phyloP scores from a whole-genome alignment of 1,140 invertebrate species.

The Cydia strobilella region DNA sequence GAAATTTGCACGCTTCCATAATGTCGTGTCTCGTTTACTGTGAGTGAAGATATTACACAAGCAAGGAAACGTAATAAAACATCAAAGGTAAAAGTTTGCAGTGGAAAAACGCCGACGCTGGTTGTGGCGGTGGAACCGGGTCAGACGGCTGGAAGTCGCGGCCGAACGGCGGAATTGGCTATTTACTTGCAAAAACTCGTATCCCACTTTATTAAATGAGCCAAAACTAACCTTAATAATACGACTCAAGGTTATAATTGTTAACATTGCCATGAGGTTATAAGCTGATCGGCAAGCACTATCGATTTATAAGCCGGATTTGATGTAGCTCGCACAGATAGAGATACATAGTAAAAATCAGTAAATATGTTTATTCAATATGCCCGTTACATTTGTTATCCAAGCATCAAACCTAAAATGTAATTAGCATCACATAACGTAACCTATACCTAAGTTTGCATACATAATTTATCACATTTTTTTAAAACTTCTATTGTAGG shows the following conservation, averaged over 20 bases:
- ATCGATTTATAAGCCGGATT: neutral
- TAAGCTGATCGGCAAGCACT: neutral
- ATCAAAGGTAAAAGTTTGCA: constrained; percentile 32
- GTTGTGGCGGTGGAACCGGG: constrained; percentile 4
- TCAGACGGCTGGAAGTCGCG: neutral
- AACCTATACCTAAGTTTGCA: no score
- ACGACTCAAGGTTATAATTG: neutral
- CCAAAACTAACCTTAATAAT: neutral
- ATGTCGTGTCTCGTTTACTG: constrained; percentile 7
- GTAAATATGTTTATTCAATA: neutral
- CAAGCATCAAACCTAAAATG: neutral
- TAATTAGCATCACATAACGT: no score
- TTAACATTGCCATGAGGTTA: neutral
- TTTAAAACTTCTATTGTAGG: no score
- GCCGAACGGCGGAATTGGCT: neutral
- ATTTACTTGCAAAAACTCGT: neutral
- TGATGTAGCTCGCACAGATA: neutral
- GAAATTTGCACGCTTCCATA: constrained; percentile 13
- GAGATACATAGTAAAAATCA: no score
- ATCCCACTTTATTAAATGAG: neutral
- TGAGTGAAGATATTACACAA: constrained; percentile 8
- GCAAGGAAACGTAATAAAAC: constrained; percentile 22
- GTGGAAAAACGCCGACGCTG: constrained; percentile 29
- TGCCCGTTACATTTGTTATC: neutral
- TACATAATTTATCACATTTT: no score